Evolutionary conservation across 2,888 invertebrate species (phyloP).

Genomic region (Oithona nana): DNA sequence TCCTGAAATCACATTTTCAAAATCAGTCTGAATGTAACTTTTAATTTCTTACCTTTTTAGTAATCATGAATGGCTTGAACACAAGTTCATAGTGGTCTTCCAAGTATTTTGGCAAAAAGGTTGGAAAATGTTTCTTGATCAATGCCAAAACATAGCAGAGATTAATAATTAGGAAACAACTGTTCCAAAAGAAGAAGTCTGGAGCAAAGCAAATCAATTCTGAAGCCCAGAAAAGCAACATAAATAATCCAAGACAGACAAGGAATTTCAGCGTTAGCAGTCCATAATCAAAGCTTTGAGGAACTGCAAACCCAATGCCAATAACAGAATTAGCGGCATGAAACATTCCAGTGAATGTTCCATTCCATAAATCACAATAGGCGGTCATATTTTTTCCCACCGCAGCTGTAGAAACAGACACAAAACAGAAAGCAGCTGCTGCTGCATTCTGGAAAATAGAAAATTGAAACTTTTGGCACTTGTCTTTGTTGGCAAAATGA

Average conservation of each 20-base stretch:
- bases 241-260: background rate
- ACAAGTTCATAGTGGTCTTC: background rate
- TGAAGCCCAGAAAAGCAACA: background rate
- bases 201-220: background rate
- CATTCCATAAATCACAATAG: background rate
- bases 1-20: background rate
- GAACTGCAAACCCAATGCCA: background rate
- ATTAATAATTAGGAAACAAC: background rate
- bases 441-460: too few species aligned
- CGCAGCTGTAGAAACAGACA: too few species aligned
- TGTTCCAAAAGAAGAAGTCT: background rate
- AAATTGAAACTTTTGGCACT: too few species aligned
- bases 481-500: too few species aligned
- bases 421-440: too few species aligned
- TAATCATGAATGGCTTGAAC: background rate
- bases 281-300: background rate
- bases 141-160: background rate
- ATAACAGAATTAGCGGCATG: background rate
- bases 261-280: background rate
- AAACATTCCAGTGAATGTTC: background rate
- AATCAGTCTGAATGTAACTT: background rate
- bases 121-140: constrained; percentile 5
- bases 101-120: background rate
- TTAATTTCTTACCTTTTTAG: background rate
- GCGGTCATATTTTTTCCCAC: too few species aligned